Percentiles rank a stretch among this genome's conserved stretches.
phyloP scores from a whole-genome alignment of 2,797 vertebrate species.

The Muscicapa comitata region DNA sequence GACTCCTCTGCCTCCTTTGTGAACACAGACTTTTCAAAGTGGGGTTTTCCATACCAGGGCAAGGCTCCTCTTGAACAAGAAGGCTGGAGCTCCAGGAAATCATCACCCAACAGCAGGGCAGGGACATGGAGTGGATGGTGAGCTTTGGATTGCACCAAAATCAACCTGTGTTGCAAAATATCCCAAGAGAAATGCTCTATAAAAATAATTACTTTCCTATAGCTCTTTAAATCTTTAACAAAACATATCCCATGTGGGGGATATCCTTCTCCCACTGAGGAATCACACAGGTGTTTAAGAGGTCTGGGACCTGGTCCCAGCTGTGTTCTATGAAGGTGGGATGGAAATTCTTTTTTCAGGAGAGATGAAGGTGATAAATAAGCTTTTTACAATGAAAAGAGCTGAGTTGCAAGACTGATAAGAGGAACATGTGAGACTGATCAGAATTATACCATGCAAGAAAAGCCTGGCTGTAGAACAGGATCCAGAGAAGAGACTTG shows the following conservation, averaged over 20 bases:
- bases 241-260: not conserved
- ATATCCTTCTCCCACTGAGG: fast-evolving
- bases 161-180: not conserved
- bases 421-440: not conserved
- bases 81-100: not conserved
- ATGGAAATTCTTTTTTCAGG: not conserved
- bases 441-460: not conserved
- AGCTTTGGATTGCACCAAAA: not conserved
- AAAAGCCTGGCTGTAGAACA: not conserved
- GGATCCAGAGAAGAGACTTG: not conserved
- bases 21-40: not conserved
- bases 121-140: not conserved
- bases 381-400: not conserved
- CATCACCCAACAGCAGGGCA: not conserved
- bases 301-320: not conserved
- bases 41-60: fast-evolving
- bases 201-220: not conserved
- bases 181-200: not conserved
- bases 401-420: not conserved
- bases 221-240: not conserved
- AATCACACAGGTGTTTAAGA: fast-evolving
- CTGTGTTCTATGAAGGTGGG: not conserved
- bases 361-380: not conserved
- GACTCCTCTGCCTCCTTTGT: not conserved
- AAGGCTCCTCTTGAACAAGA: not conserved